Percentiles rank a stretch among this genome's conserved stretches.
Evolutionary conservation across 2,888 invertebrate species (phyloP).

Genomic region (Yponomeuta malinellus): DNA sequence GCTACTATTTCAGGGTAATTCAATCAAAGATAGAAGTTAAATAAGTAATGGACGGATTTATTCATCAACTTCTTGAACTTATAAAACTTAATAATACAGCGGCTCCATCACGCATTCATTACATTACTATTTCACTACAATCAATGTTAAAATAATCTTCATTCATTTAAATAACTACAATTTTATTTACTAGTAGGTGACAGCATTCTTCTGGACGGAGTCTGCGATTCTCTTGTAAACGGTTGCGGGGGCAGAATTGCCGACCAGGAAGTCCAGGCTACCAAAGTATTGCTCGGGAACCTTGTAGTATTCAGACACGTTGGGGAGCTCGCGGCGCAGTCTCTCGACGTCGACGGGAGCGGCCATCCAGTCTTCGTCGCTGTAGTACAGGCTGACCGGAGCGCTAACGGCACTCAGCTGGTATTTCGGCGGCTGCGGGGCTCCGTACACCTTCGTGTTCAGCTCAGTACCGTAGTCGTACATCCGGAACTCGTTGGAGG

Average conservation of each 20-base stretch:
- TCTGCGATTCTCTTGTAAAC: constrained; percentile 55
- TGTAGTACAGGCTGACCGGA: constrained; percentile 59
- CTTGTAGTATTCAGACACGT: constrained; percentile 68
- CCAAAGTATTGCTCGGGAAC: constrained; percentile 70
- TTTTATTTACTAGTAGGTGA: constrained; percentile 20
- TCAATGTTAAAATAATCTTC: neutral
- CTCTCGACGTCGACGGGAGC: constrained; percentile 75
- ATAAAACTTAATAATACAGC: constrained; percentile 23
- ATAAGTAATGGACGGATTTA: constrained; percentile 41
- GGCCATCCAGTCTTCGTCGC: constrained; percentile 80
- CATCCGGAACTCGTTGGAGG: constrained; percentile 49
- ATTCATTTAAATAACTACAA: neutral
- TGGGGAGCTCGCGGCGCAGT: constrained; percentile 72
- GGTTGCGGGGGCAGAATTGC: constrained; percentile 45
- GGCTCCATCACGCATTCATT: constrained; percentile 1
- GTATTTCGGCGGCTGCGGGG: constrained; percentile 49
- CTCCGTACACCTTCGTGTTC: constrained; percentile 56
- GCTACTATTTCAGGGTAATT: neutral
- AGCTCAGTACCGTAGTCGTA: constrained; percentile 54
- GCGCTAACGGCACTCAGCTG: constrained; percentile 50
- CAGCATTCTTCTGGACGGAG: constrained; percentile 38
- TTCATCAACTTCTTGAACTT: constrained; percentile 28
- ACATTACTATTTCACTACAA: neutral
- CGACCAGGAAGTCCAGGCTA: constrained; percentile 65
- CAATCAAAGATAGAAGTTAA: constrained; percentile 16